Evolutionary conservation across 2,888 invertebrate species (phyloP), one percentile per base, ranked within the genome.

Genomic region (Miltochrista miniata): DNA sequence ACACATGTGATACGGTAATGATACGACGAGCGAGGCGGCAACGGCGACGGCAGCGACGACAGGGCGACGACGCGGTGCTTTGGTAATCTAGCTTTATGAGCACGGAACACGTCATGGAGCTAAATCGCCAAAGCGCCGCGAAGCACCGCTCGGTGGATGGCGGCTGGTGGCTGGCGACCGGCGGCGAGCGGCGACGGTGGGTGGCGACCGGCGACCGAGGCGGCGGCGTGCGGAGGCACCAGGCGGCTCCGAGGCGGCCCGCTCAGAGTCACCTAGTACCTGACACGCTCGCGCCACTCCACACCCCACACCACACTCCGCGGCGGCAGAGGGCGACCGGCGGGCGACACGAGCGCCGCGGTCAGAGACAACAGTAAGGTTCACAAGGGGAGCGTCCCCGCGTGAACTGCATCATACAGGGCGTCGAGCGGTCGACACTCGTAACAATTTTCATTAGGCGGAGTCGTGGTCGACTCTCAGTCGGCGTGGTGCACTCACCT

Each of bases 11-110:
- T n/a, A n/a, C n/a, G n/a, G n/a, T n/a, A n/a, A n/a, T n/a, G n/a
- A n/a, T n/a, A n/a, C n/a, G n/a, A n/a, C n/a, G n/a, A n/a, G n/a
- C n/a, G n/a, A n/a, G n/a, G n/a, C n/a, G n/a, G 35, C 12, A 1
- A 1, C 45, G 75, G 35, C 41, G 74, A 58, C 13, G 14, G 41
- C 33, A 18, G 74, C 76, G 61, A 53, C 78, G 73, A 68, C 86
- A 85, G 92, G 92, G 74, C 76, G 61, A 53, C 78, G 73, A 68
- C 87, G 85, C 92, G 92, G 91, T 96, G 96, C 96, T 96, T 96
- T 96, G 96, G 96, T 96, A 96, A 96, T 96, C 95, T 96, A 96
- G 96, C 96, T 96, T 96, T 96, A 96, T 96, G 96, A 96, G 93
- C 92, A 78, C 89, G 86, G 18, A 80, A 87, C 85, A 93, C 93